A percentile compares a stretch with the other conserved stretches of the same genome.
These are phyloP conservation scores for Biston betularia DNA, from an alignment of 2,888 invertebrate genomes.

Conservation along the genomic window DNA sequence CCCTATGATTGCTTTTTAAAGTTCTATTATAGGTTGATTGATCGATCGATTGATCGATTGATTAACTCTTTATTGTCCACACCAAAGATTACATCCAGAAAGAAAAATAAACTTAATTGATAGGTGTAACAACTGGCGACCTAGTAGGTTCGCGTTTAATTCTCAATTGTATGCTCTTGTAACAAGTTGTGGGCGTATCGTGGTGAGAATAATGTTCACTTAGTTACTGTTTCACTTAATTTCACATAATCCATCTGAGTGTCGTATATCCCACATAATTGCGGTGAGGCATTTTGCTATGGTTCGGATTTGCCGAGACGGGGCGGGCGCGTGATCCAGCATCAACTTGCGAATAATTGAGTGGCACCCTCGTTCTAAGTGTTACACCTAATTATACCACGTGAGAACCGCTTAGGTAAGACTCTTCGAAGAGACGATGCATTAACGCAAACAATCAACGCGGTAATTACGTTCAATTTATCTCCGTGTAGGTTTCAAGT, in stretches of 20 bases:
- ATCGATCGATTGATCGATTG: too few relatives aligned
- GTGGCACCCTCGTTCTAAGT: conserved; percentile 72
- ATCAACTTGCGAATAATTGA: conserved; percentile 82
- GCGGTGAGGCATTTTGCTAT: conserved; percentile 73
- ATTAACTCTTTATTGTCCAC: too few relatives aligned
- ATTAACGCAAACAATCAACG: conserved; percentile 64
- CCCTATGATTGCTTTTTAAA: too few relatives aligned
- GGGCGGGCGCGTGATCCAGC: conserved; percentile 71
- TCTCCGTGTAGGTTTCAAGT: conserved; percentile 19
- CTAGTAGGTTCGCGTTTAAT: background rate
- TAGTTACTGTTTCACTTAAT: conserved; percentile 76
- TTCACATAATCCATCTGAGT: conserved; percentile 80
- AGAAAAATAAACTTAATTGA: too few relatives aligned
- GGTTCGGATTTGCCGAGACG: conserved; percentile 65
- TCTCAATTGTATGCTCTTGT: conserved; percentile 35
- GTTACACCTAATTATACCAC: conserved; percentile 80
- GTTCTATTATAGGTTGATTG: too few relatives aligned
- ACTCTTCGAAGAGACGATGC: conserved; percentile 58
- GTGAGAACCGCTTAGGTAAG: conserved; percentile 70
- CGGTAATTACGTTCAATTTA: conserved; percentile 23
- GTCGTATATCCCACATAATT: conserved; percentile 77
- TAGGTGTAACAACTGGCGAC: too few relatives aligned
- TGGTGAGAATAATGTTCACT: conserved; percentile 72
- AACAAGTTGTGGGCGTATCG: conserved; percentile 55
- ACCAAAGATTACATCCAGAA: too few relatives aligned